phyloP scores from a whole-genome alignment of 2,797 vertebrate genomes.

The Hybognathus amarus region DNA sequence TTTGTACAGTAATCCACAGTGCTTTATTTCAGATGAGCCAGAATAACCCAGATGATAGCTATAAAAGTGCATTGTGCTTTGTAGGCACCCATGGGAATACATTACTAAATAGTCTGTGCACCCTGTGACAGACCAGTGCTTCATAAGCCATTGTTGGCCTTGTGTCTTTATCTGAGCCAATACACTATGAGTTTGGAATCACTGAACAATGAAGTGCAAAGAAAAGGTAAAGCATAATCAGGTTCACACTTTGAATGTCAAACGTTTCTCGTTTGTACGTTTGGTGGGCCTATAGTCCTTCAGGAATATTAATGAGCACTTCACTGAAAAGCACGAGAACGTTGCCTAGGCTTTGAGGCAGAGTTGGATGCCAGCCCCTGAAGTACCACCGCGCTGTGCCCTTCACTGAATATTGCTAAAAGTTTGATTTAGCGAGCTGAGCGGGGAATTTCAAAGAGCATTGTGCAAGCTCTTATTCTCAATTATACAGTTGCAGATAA shows the following conservation, averaged over 20 bases:
- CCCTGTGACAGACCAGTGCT: background rate
- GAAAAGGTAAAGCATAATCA: conserved; percentile 33
- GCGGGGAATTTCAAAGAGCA: conserved; percentile 57
- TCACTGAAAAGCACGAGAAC: conserved; percentile 31
- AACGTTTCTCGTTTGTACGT: conserved; percentile 8
- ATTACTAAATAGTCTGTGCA: background rate
- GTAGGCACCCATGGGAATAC: conserved; percentile 6
- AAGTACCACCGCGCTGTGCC: conserved; percentile 40
- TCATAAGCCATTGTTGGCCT: conserved; percentile 23
- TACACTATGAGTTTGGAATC: conserved; percentile 7
- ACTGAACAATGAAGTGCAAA: conserved; percentile 36
- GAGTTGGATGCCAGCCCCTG: conserved; percentile 35
- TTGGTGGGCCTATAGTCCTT: conserved; percentile 30
- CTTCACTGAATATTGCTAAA: conserved; percentile 57
- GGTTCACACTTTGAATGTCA: conserved; percentile 23
- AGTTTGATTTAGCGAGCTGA: conserved; percentile 63
- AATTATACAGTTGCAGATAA: conserved; percentile 57
- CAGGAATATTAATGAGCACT: conserved; percentile 44
- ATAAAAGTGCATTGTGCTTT: conserved; percentile 23
- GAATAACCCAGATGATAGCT: conserved; percentile 34
- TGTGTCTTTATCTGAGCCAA: conserved; percentile 11
- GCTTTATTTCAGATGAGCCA: conserved; percentile 41
- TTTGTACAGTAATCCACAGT: conserved; percentile 43
- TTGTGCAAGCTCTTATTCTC: conserved; percentile 65
- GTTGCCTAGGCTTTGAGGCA: conserved; percentile 39